phyloP scores from a whole-genome alignment of 2,888 invertebrate species.

The Eupeodes luniger region DNA sequence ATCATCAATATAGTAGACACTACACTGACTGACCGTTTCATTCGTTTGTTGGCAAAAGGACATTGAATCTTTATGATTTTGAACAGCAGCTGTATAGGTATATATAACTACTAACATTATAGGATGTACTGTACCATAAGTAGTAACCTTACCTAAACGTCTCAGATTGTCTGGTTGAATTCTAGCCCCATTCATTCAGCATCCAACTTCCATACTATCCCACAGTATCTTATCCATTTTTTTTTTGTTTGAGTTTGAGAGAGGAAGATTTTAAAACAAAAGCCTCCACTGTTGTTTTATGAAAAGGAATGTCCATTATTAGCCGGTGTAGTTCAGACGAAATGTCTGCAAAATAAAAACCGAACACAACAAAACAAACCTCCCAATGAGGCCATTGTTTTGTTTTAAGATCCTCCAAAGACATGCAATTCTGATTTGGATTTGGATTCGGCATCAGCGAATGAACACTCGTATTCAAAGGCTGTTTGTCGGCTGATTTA shows the following conservation, averaged over 20 bases:
- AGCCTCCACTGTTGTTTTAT: slow-evolving; percentile 38
- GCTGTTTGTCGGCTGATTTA: slow-evolving; percentile 60
- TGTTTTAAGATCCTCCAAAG: neutral
- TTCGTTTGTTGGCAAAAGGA: slow-evolving; percentile 9
- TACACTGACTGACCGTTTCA: slow-evolving; percentile 4
- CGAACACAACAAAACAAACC: slow-evolving; percentile 42
- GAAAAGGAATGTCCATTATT: slow-evolving; percentile 63
- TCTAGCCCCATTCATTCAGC: slow-evolving; percentile 48
- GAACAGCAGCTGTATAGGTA: slow-evolving; percentile 1
- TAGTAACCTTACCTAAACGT: neutral
- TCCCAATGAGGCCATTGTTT: slow-evolving; percentile 66
- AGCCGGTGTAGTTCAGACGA: slow-evolving; percentile 71
- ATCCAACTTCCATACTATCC: slow-evolving; percentile 16
- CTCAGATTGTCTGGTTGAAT: slow-evolving; percentile 22
- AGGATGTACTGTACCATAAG: too few relatives aligned
- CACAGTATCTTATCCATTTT: slow-evolving; percentile 19
- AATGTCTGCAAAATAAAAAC: slow-evolving; percentile 67
- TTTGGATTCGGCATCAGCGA: too few relatives aligned
- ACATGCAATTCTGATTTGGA: slow-evolving; percentile 45
- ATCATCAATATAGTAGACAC: slow-evolving; percentile 3
- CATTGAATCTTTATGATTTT: slow-evolving; percentile 27
- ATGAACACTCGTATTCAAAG: slow-evolving; percentile 46
- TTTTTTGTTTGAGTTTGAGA: neutral
- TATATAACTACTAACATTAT: neutral
- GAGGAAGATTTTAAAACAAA: slow-evolving; percentile 55